These are phyloP conservation scores for Pterostichus niger DNA, from an alignment of 2,888 invertebrate species.

Conservation along the genomic window DNA sequence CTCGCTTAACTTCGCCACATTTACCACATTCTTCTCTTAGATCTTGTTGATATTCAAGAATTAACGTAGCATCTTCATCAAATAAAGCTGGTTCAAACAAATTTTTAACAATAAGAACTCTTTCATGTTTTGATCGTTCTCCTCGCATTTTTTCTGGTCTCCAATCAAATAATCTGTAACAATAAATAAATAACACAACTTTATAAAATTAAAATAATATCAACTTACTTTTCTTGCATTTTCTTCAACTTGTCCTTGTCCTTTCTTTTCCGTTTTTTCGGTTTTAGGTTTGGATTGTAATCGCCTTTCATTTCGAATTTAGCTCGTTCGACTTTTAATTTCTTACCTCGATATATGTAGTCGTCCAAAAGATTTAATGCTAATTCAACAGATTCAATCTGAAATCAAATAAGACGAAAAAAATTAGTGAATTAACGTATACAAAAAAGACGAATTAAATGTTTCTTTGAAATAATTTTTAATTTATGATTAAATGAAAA, in stretches of 20 bases:
- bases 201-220: conserved; percentile 13
- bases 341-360: conserved; percentile 87
- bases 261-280: conserved; percentile 92
- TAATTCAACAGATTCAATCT: conserved; percentile 94
- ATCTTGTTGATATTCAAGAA: conserved; percentile 95
- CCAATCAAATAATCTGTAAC: conserved; percentile 93
- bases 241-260: conserved; percentile 95
- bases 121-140: conserved; percentile 92
- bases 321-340: conserved; percentile 93
- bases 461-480: neutral
- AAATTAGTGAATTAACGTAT: neutral
- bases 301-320: conserved; percentile 96
- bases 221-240: conserved; percentile 88
- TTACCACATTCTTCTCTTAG: conserved; percentile 93
- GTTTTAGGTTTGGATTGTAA: conserved; percentile 95
- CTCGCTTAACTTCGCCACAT: conserved; percentile 95
- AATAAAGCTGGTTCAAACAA: conserved; percentile 94
- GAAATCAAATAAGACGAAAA: conserved; percentile 36
- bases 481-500: neutral
- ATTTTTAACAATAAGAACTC: conserved; percentile 95
- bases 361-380: conserved; percentile 96
- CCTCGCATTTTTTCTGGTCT: conserved; percentile 94
- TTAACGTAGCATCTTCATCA: conserved; percentile 91
- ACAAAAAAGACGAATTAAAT: neutral
- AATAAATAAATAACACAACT: conserved; percentile 23